Base-by-base conservation (phyloP, 2,888 invertebrate species). In the Caenorhabditis sp. region DNA sequence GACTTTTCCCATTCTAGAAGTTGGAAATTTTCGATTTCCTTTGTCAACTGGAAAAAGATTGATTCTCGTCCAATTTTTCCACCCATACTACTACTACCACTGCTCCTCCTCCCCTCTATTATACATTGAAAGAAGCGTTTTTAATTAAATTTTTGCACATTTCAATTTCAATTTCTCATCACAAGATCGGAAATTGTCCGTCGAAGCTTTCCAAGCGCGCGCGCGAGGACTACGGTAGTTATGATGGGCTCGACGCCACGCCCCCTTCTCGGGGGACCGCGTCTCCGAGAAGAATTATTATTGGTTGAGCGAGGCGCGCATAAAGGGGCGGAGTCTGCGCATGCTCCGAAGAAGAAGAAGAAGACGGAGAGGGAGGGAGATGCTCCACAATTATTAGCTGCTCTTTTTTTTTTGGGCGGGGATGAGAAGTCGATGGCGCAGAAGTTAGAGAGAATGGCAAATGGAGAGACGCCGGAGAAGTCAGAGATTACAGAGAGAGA, bases 61-160 rank as follows among this genome's bases (percentile, higher is more conserved):
- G 26, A 58, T 59, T 59, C 35, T 69, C 51, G 66, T 51, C n/a
- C 72, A 44, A 51, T 28, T 47, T 47, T 47, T 47, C 19, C 44
- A 16, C 44, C 16, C 44, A 12, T 44, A 14, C 44, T 44, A 12
- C 44, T 35, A 35, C 31, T 38, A 12, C 12, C 12, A 19, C 24
- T 51, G 19, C 69, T 70, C 49, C 68, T 69, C 63, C 66, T 12
- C 28, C 64, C 35, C 10, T 59, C 31, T 38, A 54, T 28, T 68
- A 38, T 54, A 54, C 54, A 68, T 19, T 19, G 47, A 47, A 14
- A 14, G 44, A n/a, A n/a, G 54, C 75, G 73, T 75, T 74, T 81
- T 70, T 74, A 81, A 81, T 81, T 75, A 75, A 74, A 74, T 54
- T 68, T 54, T n/a, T n/a, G n/a, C n/a, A n/a, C 54, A 51, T 61